These are phyloP conservation scores for Leucopsar rothschildi DNA, from an alignment of 2,113 vertebrate species.

Conservation along the genomic window DNA sequence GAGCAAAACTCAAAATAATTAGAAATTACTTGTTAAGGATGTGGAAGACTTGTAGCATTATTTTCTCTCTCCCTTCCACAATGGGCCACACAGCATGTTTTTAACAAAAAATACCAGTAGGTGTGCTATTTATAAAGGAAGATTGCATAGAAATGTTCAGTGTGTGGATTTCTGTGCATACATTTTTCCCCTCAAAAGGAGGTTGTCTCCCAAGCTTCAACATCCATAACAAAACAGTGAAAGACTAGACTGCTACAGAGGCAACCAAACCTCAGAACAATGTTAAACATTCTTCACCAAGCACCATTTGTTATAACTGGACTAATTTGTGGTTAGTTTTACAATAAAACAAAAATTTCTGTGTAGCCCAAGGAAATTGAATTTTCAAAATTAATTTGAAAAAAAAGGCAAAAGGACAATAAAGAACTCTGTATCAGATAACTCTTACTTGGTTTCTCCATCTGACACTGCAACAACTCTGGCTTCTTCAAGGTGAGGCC, in stretches of 20 bases:
- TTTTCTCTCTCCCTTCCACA: background rate
- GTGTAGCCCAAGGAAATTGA: background rate
- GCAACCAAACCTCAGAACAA: background rate
- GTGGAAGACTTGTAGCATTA: background rate
- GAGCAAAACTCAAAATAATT: background rate
- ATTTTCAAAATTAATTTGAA: background rate
- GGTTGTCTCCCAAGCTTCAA: background rate
- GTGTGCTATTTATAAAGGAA: background rate
- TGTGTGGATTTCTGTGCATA: background rate
- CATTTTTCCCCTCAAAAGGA: background rate
- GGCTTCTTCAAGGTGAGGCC: constrained; percentile 97
- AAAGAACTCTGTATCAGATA: background rate
- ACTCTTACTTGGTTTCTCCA: constrained; percentile 88
- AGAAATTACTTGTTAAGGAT: background rate
- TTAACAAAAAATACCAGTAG: background rate
- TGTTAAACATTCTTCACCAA: background rate
- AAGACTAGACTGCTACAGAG: background rate
- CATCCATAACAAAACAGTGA: background rate
- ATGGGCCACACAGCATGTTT: background rate
- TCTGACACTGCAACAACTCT: constrained; percentile 91
- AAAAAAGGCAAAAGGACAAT: background rate
- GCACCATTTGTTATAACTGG: background rate
- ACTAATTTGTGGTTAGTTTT: background rate
- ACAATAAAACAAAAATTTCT: background rate
- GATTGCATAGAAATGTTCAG: background rate